Percentiles rank a stretch among this genome's conserved stretches.
phyloP scores from a whole-genome alignment of 1,140 invertebrate species.

The Panulirus ornatus region DNA sequence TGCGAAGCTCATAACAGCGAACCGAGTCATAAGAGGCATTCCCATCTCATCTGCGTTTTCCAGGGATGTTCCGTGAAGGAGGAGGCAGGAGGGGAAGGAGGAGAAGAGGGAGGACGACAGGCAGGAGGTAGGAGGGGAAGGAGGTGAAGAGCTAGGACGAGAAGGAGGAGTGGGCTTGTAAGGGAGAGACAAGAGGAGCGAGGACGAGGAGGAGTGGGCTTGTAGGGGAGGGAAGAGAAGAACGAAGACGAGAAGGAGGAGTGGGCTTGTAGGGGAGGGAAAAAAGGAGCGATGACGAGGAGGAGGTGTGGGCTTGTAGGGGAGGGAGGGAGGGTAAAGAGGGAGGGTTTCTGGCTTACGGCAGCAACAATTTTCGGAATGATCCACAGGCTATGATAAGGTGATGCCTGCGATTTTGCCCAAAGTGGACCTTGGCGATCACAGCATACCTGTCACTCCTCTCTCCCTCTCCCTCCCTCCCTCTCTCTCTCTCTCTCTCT shows the following conservation, averaged over 20 bases:
- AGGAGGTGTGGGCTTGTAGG: no score
- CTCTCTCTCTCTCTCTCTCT: neutral
- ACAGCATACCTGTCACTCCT: neutral
- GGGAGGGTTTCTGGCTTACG: neutral
- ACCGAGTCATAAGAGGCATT: slow-evolving; percentile 51
- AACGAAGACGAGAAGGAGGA: neutral
- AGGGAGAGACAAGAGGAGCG: neutral
- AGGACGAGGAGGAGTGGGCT: neutral
- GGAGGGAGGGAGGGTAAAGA: neutral
- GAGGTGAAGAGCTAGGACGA: neutral
- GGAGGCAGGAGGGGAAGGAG: neutral
- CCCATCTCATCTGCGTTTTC: slow-evolving; percentile 52
- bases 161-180: neutral
- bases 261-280: neutral
- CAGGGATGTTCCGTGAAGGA: neutral
- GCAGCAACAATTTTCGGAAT: neutral
- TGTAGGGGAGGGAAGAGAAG: neutral
- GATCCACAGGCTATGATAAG: neutral
- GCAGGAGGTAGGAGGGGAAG: neutral
- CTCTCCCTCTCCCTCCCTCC: neutral
- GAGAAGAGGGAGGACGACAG: neutral
- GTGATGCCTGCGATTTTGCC: no score
- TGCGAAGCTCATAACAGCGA: slow-evolving; percentile 46
- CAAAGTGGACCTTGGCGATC: no score
- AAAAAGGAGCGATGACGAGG: no score